phyloP scores from a whole-genome alignment of 2,888 invertebrate species.

The Cosmia trapezina region DNA sequence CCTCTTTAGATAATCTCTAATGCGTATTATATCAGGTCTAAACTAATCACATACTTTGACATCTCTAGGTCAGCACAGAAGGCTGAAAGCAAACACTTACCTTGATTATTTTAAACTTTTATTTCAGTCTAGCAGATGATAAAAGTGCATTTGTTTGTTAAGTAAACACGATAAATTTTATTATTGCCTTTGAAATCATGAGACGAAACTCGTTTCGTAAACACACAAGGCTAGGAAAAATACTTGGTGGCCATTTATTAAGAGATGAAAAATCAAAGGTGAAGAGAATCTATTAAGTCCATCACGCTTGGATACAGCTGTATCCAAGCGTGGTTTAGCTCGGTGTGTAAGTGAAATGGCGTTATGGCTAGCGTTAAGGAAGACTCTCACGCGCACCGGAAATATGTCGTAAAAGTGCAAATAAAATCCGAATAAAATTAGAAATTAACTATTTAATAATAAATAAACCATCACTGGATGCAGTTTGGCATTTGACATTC shows the following conservation, averaged over 20 bases:
- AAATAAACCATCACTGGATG: too few relatives aligned
- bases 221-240: conserved; percentile 57
- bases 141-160: conserved; percentile 78
- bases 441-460: too few relatives aligned
- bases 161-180: conserved; percentile 79
- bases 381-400: too few relatives aligned
- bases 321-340: too few relatives aligned
- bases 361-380: too few relatives aligned
- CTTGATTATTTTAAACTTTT: conserved; percentile 80
- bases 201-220: conserved; percentile 51
- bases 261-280: conserved; percentile 33
- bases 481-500: too few relatives aligned
- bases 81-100: conserved; percentile 74
- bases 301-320: too few relatives aligned
- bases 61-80: conserved; percentile 81
- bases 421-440: too few relatives aligned
- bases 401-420: too few relatives aligned
- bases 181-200: conserved; percentile 74
- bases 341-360: too few relatives aligned
- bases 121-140: conserved; percentile 73
- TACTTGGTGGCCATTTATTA: conserved; percentile 49
- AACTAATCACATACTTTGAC: conserved; percentile 75
- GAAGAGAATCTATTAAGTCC: conserved; percentile 16
- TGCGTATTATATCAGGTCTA: conserved; percentile 75
- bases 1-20: conserved; percentile 70